These are phyloP conservation scores for Morinoia aosen DNA, from an alignment of 2,888 invertebrate species.

Conservation along the genomic window DNA sequence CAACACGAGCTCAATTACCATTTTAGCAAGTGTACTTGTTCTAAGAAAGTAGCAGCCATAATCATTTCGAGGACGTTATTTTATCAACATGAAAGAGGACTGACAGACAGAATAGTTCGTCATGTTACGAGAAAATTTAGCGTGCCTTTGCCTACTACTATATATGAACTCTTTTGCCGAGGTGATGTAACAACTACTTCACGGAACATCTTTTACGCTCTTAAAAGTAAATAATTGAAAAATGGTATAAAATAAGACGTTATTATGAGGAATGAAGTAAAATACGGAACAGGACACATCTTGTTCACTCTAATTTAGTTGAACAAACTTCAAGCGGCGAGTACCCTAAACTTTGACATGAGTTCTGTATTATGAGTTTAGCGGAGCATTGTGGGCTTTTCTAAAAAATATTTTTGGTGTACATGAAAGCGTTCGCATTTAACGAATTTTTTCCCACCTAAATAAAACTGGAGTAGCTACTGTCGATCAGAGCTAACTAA, in stretches of 20 bases:
- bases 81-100: neutral
- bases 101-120: neutral
- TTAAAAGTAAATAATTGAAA: neutral
- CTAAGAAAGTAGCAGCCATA: neutral
- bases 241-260: neutral
- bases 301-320: no score
- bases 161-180: neutral
- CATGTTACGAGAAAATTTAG: neutral
- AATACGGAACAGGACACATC: no score
- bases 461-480: no score
- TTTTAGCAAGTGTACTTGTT: neutral
- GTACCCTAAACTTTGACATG: no score
- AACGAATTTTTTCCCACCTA: no score
- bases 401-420: no score
- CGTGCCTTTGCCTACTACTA: neutral
- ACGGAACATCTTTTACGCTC: neutral
- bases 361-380: no score
- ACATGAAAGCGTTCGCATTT: no score
- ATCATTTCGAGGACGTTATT: constrained; percentile 12
- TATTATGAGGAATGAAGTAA: no score
- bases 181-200: neutral
- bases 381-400: no score
- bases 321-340: no score
- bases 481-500: no score
- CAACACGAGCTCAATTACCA: neutral